phyloP scores from a whole-genome alignment of 2,888 invertebrate species.

The Sinhomidia bicolor region DNA sequence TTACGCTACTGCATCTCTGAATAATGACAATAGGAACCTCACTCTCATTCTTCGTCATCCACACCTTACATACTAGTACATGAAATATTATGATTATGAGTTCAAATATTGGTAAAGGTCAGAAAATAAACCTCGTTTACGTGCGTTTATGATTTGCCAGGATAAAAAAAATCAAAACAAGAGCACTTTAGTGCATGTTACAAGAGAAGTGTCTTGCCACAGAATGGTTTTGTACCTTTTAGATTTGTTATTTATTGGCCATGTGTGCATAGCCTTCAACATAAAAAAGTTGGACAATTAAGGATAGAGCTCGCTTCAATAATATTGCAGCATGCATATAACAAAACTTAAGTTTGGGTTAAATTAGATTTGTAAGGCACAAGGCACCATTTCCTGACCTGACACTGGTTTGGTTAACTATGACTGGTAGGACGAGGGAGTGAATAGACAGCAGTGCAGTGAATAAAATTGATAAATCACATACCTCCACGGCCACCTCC shows the following conservation, averaged over 20 bases:
- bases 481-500: conserved; percentile 77
- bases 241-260: conserved; percentile 5
- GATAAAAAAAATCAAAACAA: not conserved
- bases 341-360: conserved; percentile 11
- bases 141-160: conserved; percentile 73
- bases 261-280: not conserved
- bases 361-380: conserved; percentile 59
- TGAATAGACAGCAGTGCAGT: conserved; percentile 66
- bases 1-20: conserved; percentile 11
- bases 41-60: conserved; percentile 22
- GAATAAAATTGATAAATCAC: conserved; percentile 53
- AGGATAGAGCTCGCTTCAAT: not conserved
- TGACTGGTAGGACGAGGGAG: conserved; percentile 66
- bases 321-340: conserved; percentile 20
- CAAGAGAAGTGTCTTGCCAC: conserved; percentile 59
- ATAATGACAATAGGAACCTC: not conserved
- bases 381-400: conserved; percentile 69
- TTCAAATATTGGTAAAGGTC: not conserved
- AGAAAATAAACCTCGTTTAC: conserved; percentile 67
- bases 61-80: not conserved
- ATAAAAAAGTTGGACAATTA: conserved; percentile 15
- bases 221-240: conserved; percentile 72
- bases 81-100: not conserved
- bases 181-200: not conserved
- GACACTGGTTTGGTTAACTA: conserved; percentile 63